phyloP scores from a whole-genome alignment of 1,140 invertebrate genomes.

The Drosophila dunni region DNA sequence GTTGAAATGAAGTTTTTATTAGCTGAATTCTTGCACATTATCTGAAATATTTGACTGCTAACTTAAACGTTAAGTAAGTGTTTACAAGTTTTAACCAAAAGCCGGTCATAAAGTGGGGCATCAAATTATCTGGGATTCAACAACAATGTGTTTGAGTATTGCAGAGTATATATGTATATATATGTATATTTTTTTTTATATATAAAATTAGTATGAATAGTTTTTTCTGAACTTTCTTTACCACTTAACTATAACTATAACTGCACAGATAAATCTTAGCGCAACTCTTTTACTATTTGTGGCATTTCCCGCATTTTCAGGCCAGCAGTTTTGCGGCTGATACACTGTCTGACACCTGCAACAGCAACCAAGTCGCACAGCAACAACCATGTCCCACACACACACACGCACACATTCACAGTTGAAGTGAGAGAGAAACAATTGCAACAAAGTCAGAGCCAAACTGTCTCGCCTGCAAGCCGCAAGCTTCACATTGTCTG shows the following conservation, averaged over 20 bases:
- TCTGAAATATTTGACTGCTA: conserved; percentile 5
- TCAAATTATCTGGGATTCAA: not conserved
- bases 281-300: conserved; percentile 9
- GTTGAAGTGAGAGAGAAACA: not conserved
- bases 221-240: not conserved
- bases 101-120: not conserved
- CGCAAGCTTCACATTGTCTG: conserved; percentile 43
- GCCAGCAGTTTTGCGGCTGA: conserved; percentile 17
- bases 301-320: conserved; percentile 35
- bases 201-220: not conserved
- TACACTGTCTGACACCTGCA: conserved; percentile 39
- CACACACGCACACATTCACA: conserved; percentile 27
- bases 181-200: not conserved
- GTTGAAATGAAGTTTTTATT: not conserved
- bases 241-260: not conserved
- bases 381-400: conserved; percentile 35
- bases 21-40: not conserved
- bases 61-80: not conserved
- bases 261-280: conserved; percentile 9
- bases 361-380: conserved; percentile 4
- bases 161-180: not conserved
- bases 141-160: not conserved
- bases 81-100: not conserved
- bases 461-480: conserved; percentile 51
- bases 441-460: conserved; percentile 48